phyloP scores from a whole-genome alignment of 2,797 vertebrate genomes.

The Lutjanus argentimaculatus region DNA sequence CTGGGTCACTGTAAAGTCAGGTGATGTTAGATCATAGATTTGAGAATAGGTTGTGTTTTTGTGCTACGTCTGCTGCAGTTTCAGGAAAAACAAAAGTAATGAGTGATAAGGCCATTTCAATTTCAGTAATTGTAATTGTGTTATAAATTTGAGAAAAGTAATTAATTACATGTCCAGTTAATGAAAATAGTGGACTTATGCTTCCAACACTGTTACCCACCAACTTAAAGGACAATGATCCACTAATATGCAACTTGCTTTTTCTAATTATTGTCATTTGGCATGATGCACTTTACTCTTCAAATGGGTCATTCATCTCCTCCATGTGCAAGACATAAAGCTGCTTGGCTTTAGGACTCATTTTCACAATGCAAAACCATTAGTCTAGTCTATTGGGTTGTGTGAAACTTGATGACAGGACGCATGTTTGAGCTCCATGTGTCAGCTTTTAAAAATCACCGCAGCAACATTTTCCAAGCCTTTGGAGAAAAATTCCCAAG shows the following conservation, averaged over 20 bases:
- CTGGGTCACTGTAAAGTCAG: too few species aligned
- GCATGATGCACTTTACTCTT: not conserved
- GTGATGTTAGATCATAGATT: too few species aligned
- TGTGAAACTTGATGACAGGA: conserved; percentile 28
- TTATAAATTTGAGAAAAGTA: too few species aligned
- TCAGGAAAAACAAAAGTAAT: too few species aligned
- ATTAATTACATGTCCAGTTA: too few species aligned
- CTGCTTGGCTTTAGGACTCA: not conserved
- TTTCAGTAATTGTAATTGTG: too few species aligned
- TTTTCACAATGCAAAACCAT: not conserved
- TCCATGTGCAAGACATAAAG: not conserved
- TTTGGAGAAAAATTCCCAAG: conserved; percentile 6
- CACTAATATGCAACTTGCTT: not conserved
- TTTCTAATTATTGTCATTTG: not conserved
- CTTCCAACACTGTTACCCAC: not conserved
- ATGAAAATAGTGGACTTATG: too few species aligned
- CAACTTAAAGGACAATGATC: not conserved
- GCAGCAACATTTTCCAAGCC: conserved; percentile 25
- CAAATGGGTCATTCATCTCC: not conserved
- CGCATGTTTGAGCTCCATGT: not conserved
- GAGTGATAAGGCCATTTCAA: too few species aligned
- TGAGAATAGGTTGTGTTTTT: too few species aligned
- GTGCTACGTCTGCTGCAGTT: too few species aligned
- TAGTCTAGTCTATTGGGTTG: rapidly evolving
- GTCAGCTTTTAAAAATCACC: conserved; percentile 24